phyloP scores from a whole-genome alignment of 2,888 invertebrate species.

The Eucriotettix oculatus region DNA sequence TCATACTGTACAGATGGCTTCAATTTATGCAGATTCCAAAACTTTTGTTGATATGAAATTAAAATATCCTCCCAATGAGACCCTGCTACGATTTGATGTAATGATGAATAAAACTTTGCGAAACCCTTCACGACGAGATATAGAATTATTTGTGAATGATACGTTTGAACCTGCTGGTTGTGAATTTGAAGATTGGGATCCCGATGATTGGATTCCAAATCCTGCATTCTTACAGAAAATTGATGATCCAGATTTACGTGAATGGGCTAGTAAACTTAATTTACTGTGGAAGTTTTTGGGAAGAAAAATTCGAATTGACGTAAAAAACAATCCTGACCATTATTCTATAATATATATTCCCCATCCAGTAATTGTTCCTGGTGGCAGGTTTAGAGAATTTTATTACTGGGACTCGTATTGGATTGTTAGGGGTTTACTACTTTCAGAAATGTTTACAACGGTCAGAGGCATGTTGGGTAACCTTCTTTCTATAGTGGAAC shows the following conservation, averaged over 20 bases:
- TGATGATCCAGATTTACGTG: conserved; percentile 46
- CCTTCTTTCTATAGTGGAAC: conserved; percentile 48
- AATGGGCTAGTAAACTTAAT: conserved; percentile 60
- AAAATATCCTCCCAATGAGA: conserved; percentile 44
- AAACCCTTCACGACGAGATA: conserved; percentile 32
- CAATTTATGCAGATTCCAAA: conserved; percentile 68
- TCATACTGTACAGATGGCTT: conserved; percentile 67
- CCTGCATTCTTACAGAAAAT: conserved; percentile 58
- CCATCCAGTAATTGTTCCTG: conserved; percentile 71
- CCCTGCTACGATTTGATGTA: conserved; percentile 40
- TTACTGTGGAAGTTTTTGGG: conserved; percentile 58
- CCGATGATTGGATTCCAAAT: conserved; percentile 55
- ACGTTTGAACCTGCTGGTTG: conserved; percentile 52
- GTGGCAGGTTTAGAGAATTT: conserved; percentile 54
- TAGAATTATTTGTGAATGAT: conserved; percentile 37
- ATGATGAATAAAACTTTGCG: conserved; percentile 41
- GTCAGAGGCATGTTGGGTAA: conserved; percentile 61
- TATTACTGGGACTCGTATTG: conserved; percentile 86
- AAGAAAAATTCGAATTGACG: conserved; percentile 57
- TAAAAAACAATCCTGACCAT: conserved; percentile 44
- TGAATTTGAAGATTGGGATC: conserved; percentile 55
- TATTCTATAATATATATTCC: conserved; percentile 82
- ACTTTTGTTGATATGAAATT: conserved; percentile 84
- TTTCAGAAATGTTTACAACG: conserved; percentile 58
- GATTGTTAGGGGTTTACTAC: conserved; percentile 63